These are phyloP conservation scores for Meandrusa payeni DNA, from an alignment of 2,888 invertebrate species.

Conservation along the genomic window DNA sequence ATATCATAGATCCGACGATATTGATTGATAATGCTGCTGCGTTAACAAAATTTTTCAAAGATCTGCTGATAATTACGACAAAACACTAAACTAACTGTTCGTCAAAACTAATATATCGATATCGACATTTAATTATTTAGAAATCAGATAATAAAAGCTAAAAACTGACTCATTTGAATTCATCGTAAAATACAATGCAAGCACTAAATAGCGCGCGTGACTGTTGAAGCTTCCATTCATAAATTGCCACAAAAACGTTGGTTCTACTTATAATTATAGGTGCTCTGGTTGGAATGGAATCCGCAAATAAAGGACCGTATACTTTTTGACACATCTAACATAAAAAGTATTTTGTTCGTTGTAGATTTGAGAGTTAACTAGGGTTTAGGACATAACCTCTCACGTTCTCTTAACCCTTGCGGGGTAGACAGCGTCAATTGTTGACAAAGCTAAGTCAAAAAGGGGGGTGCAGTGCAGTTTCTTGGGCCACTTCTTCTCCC, in stretches of 20 bases:
- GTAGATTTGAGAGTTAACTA: constrained; percentile 38
- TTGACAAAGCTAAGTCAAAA: no score
- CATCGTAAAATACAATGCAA: constrained; percentile 48
- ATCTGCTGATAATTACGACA: no score
- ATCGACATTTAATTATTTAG: constrained; percentile 10
- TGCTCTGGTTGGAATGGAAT: constrained; percentile 46
- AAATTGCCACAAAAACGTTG: constrained; percentile 62
- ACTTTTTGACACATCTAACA: constrained; percentile 65
- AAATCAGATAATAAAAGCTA: constrained; percentile 26
- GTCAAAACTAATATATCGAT: no score
- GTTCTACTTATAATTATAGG: constrained; percentile 58
- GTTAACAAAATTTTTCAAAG: no score
- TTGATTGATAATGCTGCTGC: no score
- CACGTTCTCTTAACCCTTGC: no score
- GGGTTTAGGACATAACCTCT: no score
- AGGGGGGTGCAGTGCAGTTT: no score
- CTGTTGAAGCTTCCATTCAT: constrained; percentile 55
- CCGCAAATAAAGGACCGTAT: constrained; percentile 59
- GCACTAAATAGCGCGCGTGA: constrained; percentile 55
- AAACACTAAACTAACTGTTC: no score
- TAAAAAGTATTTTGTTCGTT: constrained; percentile 62
- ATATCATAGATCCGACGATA: no score
- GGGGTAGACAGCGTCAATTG: no score
- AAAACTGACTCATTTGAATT: constrained; percentile 33
- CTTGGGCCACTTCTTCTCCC: no score